These are phyloP conservation scores for Lasioglossum figueresi DNA, from an alignment of 2,888 invertebrate genomes.

Conservation along the genomic window DNA sequence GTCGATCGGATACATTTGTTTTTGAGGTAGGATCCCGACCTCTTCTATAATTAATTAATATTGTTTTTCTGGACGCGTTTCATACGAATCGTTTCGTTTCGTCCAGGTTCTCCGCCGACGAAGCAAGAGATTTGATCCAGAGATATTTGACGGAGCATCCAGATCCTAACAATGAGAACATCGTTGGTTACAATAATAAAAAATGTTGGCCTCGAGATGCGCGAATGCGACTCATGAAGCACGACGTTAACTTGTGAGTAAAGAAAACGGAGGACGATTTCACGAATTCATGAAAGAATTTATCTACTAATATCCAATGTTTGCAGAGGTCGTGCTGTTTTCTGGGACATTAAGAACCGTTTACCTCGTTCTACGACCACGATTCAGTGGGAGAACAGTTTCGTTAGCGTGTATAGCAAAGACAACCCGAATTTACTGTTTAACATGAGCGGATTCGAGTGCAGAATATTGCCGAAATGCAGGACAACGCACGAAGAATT, in stretches of 20 bases:
- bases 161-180: constrained; percentile 99
- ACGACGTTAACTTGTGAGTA: constrained; percentile 95
- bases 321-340: constrained; percentile 95
- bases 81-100: not conserved
- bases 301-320: not conserved
- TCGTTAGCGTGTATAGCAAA: constrained; percentile 99
- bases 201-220: constrained; percentile 99
- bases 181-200: constrained; percentile 99
- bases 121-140: constrained; percentile 98
- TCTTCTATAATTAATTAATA: not conserved
- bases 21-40: constrained; percentile 85
- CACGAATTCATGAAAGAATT: not conserved
- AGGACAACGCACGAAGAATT: constrained; percentile 97
- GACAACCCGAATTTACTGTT: constrained; percentile 99
- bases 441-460: constrained; percentile 99
- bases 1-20: constrained; percentile 98
- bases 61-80: not conserved
- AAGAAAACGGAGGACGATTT: constrained; percentile 85
- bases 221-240: constrained; percentile 99
- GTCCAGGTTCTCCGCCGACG: constrained; percentile 96
- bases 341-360: constrained; percentile 99
- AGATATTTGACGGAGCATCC: constrained; percentile 99
- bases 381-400: constrained; percentile 99
- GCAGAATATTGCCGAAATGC: constrained; percentile 98
- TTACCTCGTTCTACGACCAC: constrained; percentile 99